Base-by-base conservation (phyloP, 2,113 vertebrate genomes). In the Otis tarda region DNA sequence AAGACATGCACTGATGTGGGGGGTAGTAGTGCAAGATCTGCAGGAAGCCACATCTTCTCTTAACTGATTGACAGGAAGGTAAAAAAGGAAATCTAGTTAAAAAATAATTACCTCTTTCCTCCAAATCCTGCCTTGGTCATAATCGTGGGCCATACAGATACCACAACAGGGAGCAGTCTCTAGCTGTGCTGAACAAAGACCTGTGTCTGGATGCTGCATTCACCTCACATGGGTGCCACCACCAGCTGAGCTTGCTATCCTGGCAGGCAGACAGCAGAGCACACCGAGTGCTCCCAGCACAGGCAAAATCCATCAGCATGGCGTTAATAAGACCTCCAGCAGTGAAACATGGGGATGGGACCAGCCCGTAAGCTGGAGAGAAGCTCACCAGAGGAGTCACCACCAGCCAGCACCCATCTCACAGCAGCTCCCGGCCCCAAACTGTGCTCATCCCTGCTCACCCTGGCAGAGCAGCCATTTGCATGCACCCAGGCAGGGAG, bases 1-100 rank as follows among this genome's bases (percentile, higher is more conserved):
- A 53, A 41, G 35, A 23, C 16, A 4, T 0, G 1, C 28, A 23
- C 0, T 1, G 6, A 5, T 14, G 21, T 2, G 39, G 45, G 30
- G 28, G n/a, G 22, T 4, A 37, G 52, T 4, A 75, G 47, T 3
- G 30, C 49, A 60, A 49, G 45, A 24, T 39, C n/a, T 57, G 31
- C 55, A 77, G 56, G 35, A 43, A 65, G 33, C 60, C 55, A 33
- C 7, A 52, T 85, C 53, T 83, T 24, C 57, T 82, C 18, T 25
- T 41, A 79, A 21, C 59, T n/a, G 37, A 22, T 9, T 33, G 49
- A 43, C 31, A 63, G 53, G 57, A 41, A 69, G 22, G 14, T 20
- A 28, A 41, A 87, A 87, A 68, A 64, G 11, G 3, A 13, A 59
- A 59, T 18, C 8, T 33, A 49, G 18, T 12, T 73, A 21, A 41